Evolutionary conservation across 1,140 invertebrate genomes (phyloP), one percentile per base, ranked within the genome.

Genomic region (Subanguina moxae): DNA sequence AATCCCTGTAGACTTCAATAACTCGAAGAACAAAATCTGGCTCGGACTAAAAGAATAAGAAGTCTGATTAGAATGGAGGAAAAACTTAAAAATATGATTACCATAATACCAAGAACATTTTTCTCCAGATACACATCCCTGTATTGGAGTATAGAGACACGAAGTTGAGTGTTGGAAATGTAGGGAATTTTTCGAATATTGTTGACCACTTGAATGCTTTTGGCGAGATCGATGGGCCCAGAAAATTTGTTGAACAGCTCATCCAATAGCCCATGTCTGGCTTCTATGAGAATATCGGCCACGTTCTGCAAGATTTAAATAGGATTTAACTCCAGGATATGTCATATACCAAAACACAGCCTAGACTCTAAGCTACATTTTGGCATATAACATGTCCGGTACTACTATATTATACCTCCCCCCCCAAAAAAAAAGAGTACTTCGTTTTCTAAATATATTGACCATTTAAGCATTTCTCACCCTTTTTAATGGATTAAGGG

Each of bases 101-200:
- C 78, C 68, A 78, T 80, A 13, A 75, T 65, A 7, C 64, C 68
- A 7, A 72, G 57, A 30, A 83, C 63, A 56, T 82, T 75, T 46
- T 82, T 80, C 30, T 77, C 79, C 27, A 83, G 64, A 48, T 82
- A 80, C 13, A 83, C 48, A 67, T 83, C 79, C 30, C 73, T 43
- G 59, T 82, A 82, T 19, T 83, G 76, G n/a, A 80, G 75, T 52
- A 80, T 68, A 11, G 80, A 81, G 13, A 82, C 72, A 43, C 80
- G 69, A 0, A 80, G 66, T 30, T 80, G 78, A 25, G 78, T 82
- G 13, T 78, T 78, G 1, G 78, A 76, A 38, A 81, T 71, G 27
- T 68, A 81, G 1, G 79, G 79, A 52, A 81, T 81, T 62, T 81
- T 82, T 13, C 79, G 59, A 17, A 81, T 83, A 57, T 83, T 81